Evolutionary conservation across 2,797 vertebrate species (phyloP), one percentile per base, ranked within the genome.

Genomic region (Ficedula albicollis): DNA sequence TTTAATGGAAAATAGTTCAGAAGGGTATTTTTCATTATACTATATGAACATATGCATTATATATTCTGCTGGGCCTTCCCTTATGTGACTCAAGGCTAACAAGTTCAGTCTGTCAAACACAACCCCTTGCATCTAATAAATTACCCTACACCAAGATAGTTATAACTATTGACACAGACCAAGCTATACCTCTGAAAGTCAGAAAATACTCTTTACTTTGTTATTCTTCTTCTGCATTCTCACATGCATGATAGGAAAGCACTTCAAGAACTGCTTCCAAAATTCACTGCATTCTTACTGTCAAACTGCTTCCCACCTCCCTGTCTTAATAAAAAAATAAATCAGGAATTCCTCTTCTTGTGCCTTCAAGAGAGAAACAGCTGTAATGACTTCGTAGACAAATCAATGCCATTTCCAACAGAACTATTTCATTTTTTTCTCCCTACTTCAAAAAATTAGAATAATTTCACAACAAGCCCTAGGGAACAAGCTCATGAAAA

Each of bases 1-100:
- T 95, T 96, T 97, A 97, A 97, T 97, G 83, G 95, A 97, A 97
- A 96, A 95, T 68, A 93, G 96, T 96, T 82, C 84, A 97, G 92
- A 96, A 96, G 92, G 79, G 89, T 96, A 94, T 93, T 96, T 97
- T 95, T 93, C 68, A 95, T 97, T 96, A 93, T 70, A 80, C 84
- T 96, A 93, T 36, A 25, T 86, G 84, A 97, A 92, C 73, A 90
- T 89, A 91, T 96, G 32, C 52, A 85, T 96, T 95, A 89, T 72
- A 81, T 63, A 82, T 96, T 95, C 91, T 36, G 14, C 64, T 26
- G 54, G 75, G 77, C 70, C 68, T 95, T 92, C 77, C 80, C 89
- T 96, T 56, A 68, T 36, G 34, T 77, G 95, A 90, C 84, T 97
- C 76, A 79, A 89, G 92, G 84, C 84, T 96, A 90, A 95, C 84